Conservation (phyloP, 2,888 invertebrate species). For the Elysia crispata region DNA sequence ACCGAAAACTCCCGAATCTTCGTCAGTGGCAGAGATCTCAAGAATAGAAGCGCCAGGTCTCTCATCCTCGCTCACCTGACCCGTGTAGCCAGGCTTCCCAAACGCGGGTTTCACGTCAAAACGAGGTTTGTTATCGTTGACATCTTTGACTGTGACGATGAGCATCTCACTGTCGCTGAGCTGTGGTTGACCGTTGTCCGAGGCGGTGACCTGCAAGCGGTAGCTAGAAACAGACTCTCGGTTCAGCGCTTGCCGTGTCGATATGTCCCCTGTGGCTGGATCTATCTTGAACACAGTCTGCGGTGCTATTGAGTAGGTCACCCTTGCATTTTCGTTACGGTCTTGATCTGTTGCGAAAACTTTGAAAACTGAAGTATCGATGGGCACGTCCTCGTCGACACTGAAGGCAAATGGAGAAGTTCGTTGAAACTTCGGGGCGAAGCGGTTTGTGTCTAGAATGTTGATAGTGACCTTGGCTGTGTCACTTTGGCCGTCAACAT, state of each 20-base stretch:
- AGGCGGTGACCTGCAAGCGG: conserved; percentile 91
- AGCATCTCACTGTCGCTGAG: conserved; percentile 96
- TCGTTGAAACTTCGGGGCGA: conserved; percentile 91
- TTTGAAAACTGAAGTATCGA: conserved; percentile 93
- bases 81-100: conserved; percentile 88
- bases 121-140: conserved; percentile 92
- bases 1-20: conserved; percentile 92
- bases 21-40: conserved; percentile 93
- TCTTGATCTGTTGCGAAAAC: conserved; percentile 95
- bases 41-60: conserved; percentile 93
- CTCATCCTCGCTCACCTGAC: conserved; percentile 91
- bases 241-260: conserved; percentile 90
- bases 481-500: conserved; percentile 91
- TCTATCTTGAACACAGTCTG: conserved; percentile 88
- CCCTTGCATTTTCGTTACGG: conserved; percentile 92
- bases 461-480: conserved; percentile 94
- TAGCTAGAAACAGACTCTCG: conserved; percentile 89
- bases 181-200: conserved; percentile 93
- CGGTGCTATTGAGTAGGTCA: conserved; percentile 78
- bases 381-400: conserved; percentile 92
- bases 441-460: conserved; percentile 95
- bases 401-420: conserved; percentile 93
- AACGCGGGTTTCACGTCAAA: conserved; percentile 84
- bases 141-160: conserved; percentile 95
- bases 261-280: conserved; percentile 93